A percentile compares a stretch with the other conserved stretches of the same genome.
Evolutionary conservation across 2,113 vertebrate genomes (phyloP).

Genomic region (Otis tarda): DNA sequence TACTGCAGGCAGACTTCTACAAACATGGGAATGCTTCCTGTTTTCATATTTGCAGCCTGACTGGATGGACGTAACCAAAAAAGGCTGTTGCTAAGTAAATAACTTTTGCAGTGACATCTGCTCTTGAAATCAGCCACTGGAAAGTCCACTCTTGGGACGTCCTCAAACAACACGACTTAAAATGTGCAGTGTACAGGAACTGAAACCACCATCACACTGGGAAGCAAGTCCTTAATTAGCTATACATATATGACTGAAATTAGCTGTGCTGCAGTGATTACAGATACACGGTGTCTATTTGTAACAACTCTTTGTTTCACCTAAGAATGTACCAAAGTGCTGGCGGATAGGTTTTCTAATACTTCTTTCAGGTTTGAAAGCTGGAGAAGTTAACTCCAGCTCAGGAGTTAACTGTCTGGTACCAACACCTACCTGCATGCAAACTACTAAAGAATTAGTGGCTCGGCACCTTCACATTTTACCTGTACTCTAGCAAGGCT

Average conservation of each 20-base stretch:
- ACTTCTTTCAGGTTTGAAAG: neutral
- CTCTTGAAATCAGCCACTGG: conserved; percentile 16
- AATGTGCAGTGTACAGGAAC: neutral
- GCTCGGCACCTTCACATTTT: neutral
- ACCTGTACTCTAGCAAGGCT: neutral
- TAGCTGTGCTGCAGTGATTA: neutral
- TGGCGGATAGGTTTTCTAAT: neutral
- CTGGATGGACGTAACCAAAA: neutral
- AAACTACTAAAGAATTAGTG: neutral
- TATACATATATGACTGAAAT: neutral
- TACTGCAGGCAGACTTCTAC: conserved; percentile 1
- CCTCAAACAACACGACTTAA: conserved; percentile 12
- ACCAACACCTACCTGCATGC: neutral
- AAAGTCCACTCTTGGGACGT: neutral
- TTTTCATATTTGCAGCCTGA: neutral
- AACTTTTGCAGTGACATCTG: conserved; percentile 2
- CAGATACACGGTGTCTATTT: neutral
- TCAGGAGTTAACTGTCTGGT: neutral
- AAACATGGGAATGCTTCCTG: neutral
- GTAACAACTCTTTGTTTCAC: neutral
- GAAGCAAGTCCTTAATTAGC: neutral
- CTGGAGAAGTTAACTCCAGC: too few relatives aligned
- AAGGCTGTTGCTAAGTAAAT: conserved; percentile 19
- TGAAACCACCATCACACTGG: neutral
- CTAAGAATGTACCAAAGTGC: neutral